phyloP scores from a whole-genome alignment of 2,113 vertebrate genomes.

The Eretmochelys imbricata region DNA sequence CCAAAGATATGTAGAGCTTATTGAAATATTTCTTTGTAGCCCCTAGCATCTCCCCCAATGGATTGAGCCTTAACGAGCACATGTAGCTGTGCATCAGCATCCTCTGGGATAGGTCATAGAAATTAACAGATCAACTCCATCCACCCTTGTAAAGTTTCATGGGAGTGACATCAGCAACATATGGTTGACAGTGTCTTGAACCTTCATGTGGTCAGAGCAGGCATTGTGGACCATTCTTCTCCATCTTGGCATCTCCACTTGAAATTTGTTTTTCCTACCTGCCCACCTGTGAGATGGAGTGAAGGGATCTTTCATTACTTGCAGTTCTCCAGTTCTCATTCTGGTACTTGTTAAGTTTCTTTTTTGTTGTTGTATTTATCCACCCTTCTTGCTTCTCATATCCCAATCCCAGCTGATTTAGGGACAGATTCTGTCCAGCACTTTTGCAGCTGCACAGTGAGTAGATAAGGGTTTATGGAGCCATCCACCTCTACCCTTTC shows the following conservation, averaged over 20 bases:
- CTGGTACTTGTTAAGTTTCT: background rate
- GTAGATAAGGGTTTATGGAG: background rate
- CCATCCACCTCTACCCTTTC: accelerated
- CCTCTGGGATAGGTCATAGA: background rate
- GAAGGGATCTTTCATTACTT: background rate
- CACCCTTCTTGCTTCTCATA: background rate
- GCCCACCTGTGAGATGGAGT: background rate
- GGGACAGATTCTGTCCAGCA: background rate
- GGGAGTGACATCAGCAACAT: background rate
- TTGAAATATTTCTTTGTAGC: background rate
- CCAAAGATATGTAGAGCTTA: background rate
- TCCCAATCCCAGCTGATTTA: background rate
- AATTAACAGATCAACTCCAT: background rate
- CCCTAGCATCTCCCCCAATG: background rate
- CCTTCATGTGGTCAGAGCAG: background rate
- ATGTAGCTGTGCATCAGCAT: background rate
- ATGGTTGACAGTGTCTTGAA: background rate
- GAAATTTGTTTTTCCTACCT: background rate
- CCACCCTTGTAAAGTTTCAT: background rate
- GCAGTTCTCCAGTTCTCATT: background rate
- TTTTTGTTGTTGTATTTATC: background rate
- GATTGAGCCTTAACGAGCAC: background rate
- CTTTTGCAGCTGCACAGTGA: background rate
- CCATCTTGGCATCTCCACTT: background rate
- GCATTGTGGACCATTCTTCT: background rate